A percentile compares a stretch with the other conserved stretches of the same genome.
phyloP scores from a whole-genome alignment of 1,140 invertebrate species.

The Spodoptera litura region DNA sequence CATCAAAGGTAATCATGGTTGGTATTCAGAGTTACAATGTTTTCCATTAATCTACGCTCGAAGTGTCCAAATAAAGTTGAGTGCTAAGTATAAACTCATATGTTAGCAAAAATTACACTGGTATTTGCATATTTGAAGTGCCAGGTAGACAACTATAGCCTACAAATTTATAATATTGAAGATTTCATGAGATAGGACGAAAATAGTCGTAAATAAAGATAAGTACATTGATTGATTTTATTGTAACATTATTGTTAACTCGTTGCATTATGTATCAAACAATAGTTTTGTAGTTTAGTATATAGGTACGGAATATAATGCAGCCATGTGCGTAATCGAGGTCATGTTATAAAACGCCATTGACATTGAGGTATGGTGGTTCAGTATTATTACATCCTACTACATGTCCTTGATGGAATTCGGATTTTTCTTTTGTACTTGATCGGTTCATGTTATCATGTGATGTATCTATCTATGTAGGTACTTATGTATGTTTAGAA shows the following conservation, averaged over 20 bases:
- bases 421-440: background rate
- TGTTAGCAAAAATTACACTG: no score
- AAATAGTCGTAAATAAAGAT: background rate
- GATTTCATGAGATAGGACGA: background rate
- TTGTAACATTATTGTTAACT: background rate
- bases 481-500: no score
- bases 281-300: slow-evolving; percentile 33
- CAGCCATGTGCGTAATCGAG: slow-evolving; percentile 54
- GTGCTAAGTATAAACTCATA: no score
- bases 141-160: no score
- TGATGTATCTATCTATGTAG: no score
- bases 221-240: slow-evolving; percentile 8
- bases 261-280: background rate
- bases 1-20: no score
- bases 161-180: no score
- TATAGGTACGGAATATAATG: slow-evolving; percentile 14
- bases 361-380: slow-evolving; percentile 57
- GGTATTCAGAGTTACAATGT: no score
- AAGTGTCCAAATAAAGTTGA: no score
- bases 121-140: no score
- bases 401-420: slow-evolving; percentile 3
- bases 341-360: slow-evolving; percentile 60
- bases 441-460: no score
- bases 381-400: background rate
- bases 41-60: no score